phyloP scores from a whole-genome alignment of 1,140 invertebrate genomes.

The Chionoecetes opilio region DNA sequence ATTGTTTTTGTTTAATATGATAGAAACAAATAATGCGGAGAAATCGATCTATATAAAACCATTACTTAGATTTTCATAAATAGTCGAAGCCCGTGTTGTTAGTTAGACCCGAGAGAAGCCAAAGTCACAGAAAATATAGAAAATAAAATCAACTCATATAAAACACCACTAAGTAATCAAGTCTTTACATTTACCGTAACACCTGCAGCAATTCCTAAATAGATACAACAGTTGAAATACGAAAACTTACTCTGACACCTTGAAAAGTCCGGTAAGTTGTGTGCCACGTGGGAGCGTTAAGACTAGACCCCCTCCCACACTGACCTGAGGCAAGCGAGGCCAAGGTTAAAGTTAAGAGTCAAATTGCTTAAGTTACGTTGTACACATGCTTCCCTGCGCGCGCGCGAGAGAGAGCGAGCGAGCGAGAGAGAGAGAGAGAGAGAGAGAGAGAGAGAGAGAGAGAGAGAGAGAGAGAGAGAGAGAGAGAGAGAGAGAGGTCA shows the following conservation, averaged over 20 bases:
- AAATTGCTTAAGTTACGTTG: background rate
- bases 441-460: background rate
- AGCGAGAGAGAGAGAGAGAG: background rate
- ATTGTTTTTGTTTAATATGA: too few species aligned
- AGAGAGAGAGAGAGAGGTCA: too few species aligned
- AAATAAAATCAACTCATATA: background rate
- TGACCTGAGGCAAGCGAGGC: background rate
- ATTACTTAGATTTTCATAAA: too few species aligned
- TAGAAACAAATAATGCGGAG: too few species aligned
- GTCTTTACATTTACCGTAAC: background rate
- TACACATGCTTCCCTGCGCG: background rate
- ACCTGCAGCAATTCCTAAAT: background rate
- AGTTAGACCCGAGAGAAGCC: too few species aligned
- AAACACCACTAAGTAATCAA: background rate
- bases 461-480: too few species aligned
- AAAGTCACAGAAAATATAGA: background rate
- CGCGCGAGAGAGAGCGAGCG: background rate
- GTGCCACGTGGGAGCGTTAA: background rate
- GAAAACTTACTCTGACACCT: background rate
- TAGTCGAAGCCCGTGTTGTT: too few species aligned
- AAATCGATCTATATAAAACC: too few species aligned
- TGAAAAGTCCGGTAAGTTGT: background rate
- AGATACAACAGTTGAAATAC: background rate
- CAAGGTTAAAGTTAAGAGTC: background rate
- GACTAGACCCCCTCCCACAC: background rate